Evolutionary conservation across 2,797 vertebrate species (phyloP).

Genomic region (Australoheros facetus): DNA sequence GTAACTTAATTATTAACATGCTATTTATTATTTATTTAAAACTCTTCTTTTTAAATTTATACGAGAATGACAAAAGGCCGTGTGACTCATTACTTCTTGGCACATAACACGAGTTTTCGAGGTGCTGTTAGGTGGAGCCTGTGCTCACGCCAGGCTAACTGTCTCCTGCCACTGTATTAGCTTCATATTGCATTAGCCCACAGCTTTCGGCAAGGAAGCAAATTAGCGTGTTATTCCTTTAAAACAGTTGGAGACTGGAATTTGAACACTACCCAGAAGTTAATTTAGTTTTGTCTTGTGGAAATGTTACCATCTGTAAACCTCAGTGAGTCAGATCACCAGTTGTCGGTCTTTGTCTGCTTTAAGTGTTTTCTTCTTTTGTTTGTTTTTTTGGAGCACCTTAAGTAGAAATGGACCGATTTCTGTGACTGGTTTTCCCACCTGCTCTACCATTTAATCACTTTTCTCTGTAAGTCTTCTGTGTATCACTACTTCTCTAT

Average conservation of each 20-base stretch:
- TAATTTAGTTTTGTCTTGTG: constrained; percentile 3
- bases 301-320: constrained; percentile 12
- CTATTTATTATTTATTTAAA: constrained; percentile 7
- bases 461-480: constrained; percentile 27
- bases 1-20: not conserved
- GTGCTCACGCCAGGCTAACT: not conserved
- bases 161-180: not conserved
- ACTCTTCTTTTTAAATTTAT: not conserved
- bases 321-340: constrained; percentile 3
- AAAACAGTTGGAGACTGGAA: constrained; percentile 23
- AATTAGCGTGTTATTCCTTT: not conserved
- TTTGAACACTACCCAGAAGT: constrained; percentile 47
- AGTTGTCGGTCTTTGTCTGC: constrained; percentile 16
- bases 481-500: constrained; percentile 52
- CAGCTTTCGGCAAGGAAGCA: not conserved
- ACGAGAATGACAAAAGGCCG: not conserved
- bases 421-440: not conserved
- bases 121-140: not conserved
- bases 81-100: not conserved
- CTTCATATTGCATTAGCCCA: not conserved
- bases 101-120: not conserved
- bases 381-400: not conserved
- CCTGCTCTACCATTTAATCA: constrained; percentile 13
- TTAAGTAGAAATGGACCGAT: constrained; percentile 17
- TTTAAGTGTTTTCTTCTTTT: not conserved